Evolutionary conservation across 2,113 vertebrate species (phyloP), one percentile per base, ranked within the genome.

Genomic region (Delphinus delphis): DNA sequence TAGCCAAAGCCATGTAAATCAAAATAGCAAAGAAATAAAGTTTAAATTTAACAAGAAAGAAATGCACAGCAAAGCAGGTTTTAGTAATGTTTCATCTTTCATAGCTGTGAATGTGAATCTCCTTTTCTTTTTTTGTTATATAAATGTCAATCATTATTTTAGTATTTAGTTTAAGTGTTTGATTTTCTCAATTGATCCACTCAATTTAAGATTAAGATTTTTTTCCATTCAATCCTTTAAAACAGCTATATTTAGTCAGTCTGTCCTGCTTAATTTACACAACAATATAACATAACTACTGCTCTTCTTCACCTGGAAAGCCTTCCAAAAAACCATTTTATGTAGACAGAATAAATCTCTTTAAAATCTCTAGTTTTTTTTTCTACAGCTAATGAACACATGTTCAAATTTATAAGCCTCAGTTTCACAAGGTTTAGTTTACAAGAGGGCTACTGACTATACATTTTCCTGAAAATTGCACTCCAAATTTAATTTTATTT

Each of bases 401-500:
- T 36, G 10, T 23, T 93, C 36, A 90, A 88, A 88, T 67, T 83
- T 80, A 79, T 80, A 6, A 83, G 31, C 2, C 36, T 93, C 47
- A 60, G 9, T 93, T 86, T 96, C 33, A 85, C 3, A 84, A 96
- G 31, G 41, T 25, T 96, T 93, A 68, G 28, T 88, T 93, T 94
- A 68, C 74, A 92, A 93, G 44, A 73, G 2, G 18, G 70, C 26
- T 93, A 92, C 15, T 74, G 60, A 95, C 79, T 55, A 53, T 11
- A 77, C 25, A 53, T 93, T 90, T 93, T 91, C 60, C 36, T 91
- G 8, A 89, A 93, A 88, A 92, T 3, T 92, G 50, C 9, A 77
- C 71, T 85, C n/a, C 62, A 96, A 71, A 70, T 88, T 44, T 67
- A 85, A 95, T 71, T 95, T 68, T 92, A 79, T 77, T 85, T 81